A percentile compares a stretch with the other conserved stretches of the same genome.
Evolutionary conservation across 1,140 invertebrate genomes (phyloP).

Genomic region (Drosophila insularis): DNA sequence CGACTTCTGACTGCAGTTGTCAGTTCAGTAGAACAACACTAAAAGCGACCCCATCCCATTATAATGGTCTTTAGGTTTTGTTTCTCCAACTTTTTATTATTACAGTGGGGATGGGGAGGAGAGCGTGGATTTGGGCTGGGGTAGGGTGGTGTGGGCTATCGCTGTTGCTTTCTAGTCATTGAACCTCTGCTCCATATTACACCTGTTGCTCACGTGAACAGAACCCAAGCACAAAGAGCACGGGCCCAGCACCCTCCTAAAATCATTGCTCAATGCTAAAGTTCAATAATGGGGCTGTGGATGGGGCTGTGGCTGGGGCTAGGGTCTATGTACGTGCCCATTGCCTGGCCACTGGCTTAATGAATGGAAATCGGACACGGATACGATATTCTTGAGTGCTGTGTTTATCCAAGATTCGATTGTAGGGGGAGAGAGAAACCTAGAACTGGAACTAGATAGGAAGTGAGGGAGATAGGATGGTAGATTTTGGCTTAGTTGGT

Average conservation of each 20-base stretch:
- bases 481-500: no score
- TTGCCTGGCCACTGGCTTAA: conserved; percentile 23
- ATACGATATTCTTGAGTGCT: conserved; percentile 14
- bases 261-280: conserved; percentile 33
- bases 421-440: neutral
- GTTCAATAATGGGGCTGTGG: conserved; percentile 32
- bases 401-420: conserved; percentile 17
- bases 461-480: neutral
- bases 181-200: conserved; percentile 18
- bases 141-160: neutral
- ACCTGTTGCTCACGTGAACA: conserved; percentile 44
- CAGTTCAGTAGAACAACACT: neutral
- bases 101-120: no score
- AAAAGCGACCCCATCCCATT: neutral
- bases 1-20: neutral
- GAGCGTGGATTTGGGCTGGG: no score
- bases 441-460: neutral
- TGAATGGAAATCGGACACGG: conserved; percentile 39
- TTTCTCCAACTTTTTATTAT: neutral
- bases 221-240: neutral
- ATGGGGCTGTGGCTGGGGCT: neutral
- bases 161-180: conserved; percentile 12
- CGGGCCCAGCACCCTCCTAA: neutral
- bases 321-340: conserved; percentile 40
- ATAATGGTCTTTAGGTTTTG: neutral